Conservation (phyloP, 2,113 vertebrate genomes). For the Martes martes region DNA sequence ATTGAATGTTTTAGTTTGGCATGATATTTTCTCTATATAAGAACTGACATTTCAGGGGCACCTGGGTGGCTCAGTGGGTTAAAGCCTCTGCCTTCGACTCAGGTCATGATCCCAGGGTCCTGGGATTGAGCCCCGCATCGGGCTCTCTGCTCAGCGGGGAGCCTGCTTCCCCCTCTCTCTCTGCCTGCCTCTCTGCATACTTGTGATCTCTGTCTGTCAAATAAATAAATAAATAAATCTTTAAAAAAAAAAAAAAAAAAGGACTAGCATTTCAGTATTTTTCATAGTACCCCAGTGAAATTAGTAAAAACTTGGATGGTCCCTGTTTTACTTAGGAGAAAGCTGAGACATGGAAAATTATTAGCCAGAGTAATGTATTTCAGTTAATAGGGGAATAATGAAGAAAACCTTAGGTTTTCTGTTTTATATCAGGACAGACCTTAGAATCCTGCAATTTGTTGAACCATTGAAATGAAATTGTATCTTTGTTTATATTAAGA, state of each 20-base stretch:
- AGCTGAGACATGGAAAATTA: not conserved
- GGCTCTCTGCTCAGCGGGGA: too few relatives aligned
- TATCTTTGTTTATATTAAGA: not conserved
- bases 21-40: not conserved
- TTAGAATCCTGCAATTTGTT: not conserved
- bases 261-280: not conserved
- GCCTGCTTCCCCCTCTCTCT: too few relatives aligned
- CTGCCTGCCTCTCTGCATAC: too few relatives aligned
- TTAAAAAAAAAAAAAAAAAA: not conserved
- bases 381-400: not conserved
- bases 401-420: constrained; percentile 23
- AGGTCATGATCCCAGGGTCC: too few relatives aligned
- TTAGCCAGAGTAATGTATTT: constrained; percentile 24
- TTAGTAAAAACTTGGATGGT: not conserved
- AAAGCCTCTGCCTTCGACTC: too few relatives aligned
- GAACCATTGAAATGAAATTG: not conserved
- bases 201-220: too few relatives aligned
- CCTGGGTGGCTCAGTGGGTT: too few relatives aligned
- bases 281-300: not conserved
- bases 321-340: constrained; percentile 23
- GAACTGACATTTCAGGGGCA: not conserved
- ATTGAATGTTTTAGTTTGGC: not conserved
- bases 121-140: too few relatives aligned
- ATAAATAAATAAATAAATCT: too few relatives aligned
- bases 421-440: not conserved